Evolutionary conservation across 2,888 invertebrate species (phyloP), one percentile per base, ranked within the genome.

Genomic region (Dryobotodes eremita): DNA sequence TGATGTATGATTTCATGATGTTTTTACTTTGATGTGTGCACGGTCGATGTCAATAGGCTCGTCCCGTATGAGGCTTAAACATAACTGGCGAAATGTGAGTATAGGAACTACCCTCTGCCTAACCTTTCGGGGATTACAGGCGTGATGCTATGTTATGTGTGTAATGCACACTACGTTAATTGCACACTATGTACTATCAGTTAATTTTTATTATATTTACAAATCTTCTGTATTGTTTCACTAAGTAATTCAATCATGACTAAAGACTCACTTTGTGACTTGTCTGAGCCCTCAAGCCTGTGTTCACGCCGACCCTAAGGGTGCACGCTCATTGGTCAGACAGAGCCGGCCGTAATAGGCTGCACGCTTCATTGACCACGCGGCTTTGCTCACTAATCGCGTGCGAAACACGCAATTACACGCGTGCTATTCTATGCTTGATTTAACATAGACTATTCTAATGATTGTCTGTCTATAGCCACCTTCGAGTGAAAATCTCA

Each of bases 371-470:
- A 83, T 71, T 85, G 75, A 59, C 20, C 31, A 15, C 79, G 36
- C n/a, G 79, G 75, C 73, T 85, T 83, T 85, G 71, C 62, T 65
- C 82, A 17, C 61, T 78, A 84, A 83, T 78, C 85, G 77, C 81
- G 84, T 65, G 85, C 84, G 62, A 73, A 78, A 72, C 85, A 75
- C 75, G 48, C 73, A 62, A 76, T 85, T 85, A 85, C 55, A 79
- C 86, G 75, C 75, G 71, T 26, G 71, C 72, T 79, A 83, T 71
- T 71, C 36, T 26, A 62, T 42, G 75, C 86, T 75, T 83, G 86
- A 83, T 79, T 85, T 64, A 83, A 74, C 83, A 59, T 26, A 20
- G 55, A 59, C 48, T 75, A 79, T 75, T 55, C n/a, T 71, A 71
- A 75, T 75, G 36, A 59, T 64, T 75, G 26, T 69, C 75, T 72